phyloP scores from a whole-genome alignment of 2,888 invertebrate species.

The Resseliella maxima region DNA sequence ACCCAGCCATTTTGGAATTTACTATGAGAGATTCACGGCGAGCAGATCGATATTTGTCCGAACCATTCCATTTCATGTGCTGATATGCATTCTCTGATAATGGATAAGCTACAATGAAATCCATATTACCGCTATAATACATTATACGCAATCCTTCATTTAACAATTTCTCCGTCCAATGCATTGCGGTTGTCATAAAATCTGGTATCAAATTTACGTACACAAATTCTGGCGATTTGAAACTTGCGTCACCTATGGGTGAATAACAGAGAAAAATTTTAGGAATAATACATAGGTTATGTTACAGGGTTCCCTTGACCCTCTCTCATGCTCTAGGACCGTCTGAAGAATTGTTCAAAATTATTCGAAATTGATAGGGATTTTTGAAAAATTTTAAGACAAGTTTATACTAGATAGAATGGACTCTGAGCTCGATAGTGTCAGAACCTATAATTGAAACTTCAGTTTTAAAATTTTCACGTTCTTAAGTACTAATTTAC shows the following conservation, averaged over 20 bases:
- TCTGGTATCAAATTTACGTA: constrained; percentile 70
- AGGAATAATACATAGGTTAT: too few relatives aligned
- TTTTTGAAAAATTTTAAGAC: too few relatives aligned
- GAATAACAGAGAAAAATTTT: too few relatives aligned
- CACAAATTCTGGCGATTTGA: constrained; percentile 69
- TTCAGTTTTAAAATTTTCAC: too few relatives aligned
- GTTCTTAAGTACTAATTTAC: too few relatives aligned
- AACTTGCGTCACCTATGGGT: constrained; percentile 69
- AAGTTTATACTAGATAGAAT: too few relatives aligned
- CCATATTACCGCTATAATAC: constrained; percentile 69
- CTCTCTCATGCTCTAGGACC: too few relatives aligned
- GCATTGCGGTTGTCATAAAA: constrained; percentile 72
- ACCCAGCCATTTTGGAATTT: constrained; percentile 70
- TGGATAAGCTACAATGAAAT: constrained; percentile 76
- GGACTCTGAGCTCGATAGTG: too few relatives aligned
- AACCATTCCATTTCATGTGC: constrained; percentile 68
- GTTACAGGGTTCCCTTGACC: too few relatives aligned
- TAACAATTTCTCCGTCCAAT: constrained; percentile 70
- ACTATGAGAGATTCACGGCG: constrained; percentile 68
- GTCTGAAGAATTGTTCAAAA: too few relatives aligned
- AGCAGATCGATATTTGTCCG: constrained; percentile 68
- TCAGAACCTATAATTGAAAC: too few relatives aligned
- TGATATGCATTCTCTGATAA: constrained; percentile 71
- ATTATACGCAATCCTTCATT: constrained; percentile 68
- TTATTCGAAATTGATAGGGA: too few relatives aligned